Percentiles rank a stretch among this genome's conserved stretches.
Evolutionary conservation across 2,797 vertebrate species (phyloP).

Genomic region (Lycodopsis pacificus): DNA sequence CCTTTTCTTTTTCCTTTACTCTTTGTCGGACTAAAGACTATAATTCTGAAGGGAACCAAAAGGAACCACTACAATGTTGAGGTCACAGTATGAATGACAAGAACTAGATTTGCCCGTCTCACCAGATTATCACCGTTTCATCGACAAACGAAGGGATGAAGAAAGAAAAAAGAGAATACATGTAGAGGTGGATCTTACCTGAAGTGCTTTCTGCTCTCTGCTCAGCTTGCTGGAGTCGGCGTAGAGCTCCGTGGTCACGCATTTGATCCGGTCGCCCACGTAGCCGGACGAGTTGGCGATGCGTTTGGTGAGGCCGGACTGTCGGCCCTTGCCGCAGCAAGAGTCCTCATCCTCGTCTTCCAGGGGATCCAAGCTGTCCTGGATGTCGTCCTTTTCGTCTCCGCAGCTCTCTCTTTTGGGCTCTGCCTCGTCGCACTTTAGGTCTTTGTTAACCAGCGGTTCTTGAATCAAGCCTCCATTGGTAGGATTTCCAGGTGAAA

Average conservation of each 20-base stretch:
- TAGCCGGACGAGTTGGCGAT: slow-evolving; percentile 92
- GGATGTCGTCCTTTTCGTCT: slow-evolving; percentile 80
- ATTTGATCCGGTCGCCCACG: slow-evolving; percentile 92
- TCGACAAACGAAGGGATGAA: not conserved
- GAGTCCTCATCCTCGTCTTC: slow-evolving; percentile 80
- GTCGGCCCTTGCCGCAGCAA: slow-evolving; percentile 83
- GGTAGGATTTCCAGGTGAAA: slow-evolving; percentile 3
- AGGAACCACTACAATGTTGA: no score
- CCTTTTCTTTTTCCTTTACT: no score
- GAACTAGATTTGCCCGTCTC: not conserved
- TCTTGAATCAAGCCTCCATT: slow-evolving; percentile 13
- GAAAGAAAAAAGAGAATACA: not conserved
- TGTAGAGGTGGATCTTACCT: slow-evolving; percentile 84
- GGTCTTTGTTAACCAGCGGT: not conserved
- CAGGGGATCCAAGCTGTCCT: slow-evolving; percentile 37
- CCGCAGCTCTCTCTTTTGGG: slow-evolving; percentile 48
- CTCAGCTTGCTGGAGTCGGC: slow-evolving; percentile 93
- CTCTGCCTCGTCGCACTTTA: not conserved
- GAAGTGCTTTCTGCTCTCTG: slow-evolving; percentile 91
- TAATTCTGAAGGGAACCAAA: no score
- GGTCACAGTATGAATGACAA: not conserved
- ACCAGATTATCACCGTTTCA: not conserved
- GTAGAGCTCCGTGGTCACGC: slow-evolving; percentile 90
- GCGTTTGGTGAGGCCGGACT: slow-evolving; percentile 89
- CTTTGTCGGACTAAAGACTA: not conserved